Base-by-base conservation (phyloP, 2,888 invertebrate genomes). In the Autographa gamma region DNA sequence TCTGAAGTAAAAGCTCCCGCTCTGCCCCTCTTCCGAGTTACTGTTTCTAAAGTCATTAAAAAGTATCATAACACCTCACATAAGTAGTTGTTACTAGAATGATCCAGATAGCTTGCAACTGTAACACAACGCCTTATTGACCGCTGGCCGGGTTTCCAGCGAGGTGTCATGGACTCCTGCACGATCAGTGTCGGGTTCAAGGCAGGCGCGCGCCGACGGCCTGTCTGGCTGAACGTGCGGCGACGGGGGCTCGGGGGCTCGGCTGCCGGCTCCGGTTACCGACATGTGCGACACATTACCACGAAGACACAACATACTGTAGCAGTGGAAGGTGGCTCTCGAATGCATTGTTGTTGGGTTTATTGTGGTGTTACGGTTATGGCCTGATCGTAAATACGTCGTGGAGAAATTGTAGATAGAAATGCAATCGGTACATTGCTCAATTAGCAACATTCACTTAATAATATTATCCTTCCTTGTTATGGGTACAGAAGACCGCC, bases 91-190 rank as follows among this genome's bases (percentile, higher is more conserved):
- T 8, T 7, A n/a, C 48, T 48, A 6, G 43, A 43, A 43, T n/a
- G 48, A n/a, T 48, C n/a, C 7, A 16, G n/a, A 16, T 43, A 16
- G 16, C 14, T 5, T 14, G 43, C 14, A 18, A 18, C 19, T 54
- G 18, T 19, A 19, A 56, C 19, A 56, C 25, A 25, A 56, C 13
- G 19, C 56, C 54, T 5, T 54, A 54, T 63, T 63, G 54, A 63
- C 63, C 52, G 14, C n/a, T 13, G 43, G 9, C n/a, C 25, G 13
- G 11, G 19, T 25, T 52, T 34, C 32, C 63, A 54, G 52, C 54
- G 19, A 38, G 38, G 38, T 34, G 19, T 34, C 34, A 54, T 54
- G 34, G 9, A n/a, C n/a, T n/a, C n/a, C n/a, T 32, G 14, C 32
- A 34, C 32, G 18, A 5, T n/a, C 19, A 6, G 31, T 18, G 52